Evolutionary conservation across 1,140 invertebrate species (phyloP).

Genomic region (Acromyrmex echinatior): DNA sequence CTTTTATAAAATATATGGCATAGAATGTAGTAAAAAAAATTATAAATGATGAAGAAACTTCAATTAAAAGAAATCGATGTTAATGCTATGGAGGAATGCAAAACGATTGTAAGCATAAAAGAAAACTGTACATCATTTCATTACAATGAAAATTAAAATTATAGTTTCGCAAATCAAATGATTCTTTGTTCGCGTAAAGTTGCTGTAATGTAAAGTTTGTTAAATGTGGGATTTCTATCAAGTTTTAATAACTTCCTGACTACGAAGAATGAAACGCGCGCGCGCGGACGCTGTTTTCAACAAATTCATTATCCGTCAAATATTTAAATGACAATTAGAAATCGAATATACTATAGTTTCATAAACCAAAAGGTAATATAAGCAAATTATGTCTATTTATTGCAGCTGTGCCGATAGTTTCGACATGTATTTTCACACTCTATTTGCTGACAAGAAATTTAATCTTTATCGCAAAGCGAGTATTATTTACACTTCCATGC

Average conservation of each 20-base stretch:
- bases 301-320: slow-evolving; percentile 11
- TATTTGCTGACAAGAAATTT: slow-evolving; percentile 17
- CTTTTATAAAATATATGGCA: not conserved
- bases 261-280: slow-evolving; percentile 10
- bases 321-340: slow-evolving; percentile 33
- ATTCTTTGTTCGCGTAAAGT: not conserved
- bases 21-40: not conserved
- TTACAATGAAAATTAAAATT: slow-evolving; percentile 19
- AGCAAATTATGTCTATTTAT: slow-evolving; percentile 32
- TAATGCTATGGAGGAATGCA: not conserved
- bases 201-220: slow-evolving; percentile 25
- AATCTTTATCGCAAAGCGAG: not conserved
- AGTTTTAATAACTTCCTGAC: not conserved
- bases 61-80: slow-evolving; percentile 6
- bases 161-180: not conserved
- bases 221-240: slow-evolving; percentile 30
- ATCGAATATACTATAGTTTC: slow-evolving; percentile 8
- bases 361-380: not conserved
- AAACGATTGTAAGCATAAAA: slow-evolving; percentile 12
- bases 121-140: slow-evolving; percentile 8
- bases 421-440: slow-evolving; percentile 34
- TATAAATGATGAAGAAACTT: not conserved
- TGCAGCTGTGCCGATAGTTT: not conserved
- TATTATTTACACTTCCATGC: not conserved
- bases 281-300: not conserved